Evolutionary conservation across 2,888 invertebrate species (phyloP).

Genomic region (Deladenus siricidicola): DNA sequence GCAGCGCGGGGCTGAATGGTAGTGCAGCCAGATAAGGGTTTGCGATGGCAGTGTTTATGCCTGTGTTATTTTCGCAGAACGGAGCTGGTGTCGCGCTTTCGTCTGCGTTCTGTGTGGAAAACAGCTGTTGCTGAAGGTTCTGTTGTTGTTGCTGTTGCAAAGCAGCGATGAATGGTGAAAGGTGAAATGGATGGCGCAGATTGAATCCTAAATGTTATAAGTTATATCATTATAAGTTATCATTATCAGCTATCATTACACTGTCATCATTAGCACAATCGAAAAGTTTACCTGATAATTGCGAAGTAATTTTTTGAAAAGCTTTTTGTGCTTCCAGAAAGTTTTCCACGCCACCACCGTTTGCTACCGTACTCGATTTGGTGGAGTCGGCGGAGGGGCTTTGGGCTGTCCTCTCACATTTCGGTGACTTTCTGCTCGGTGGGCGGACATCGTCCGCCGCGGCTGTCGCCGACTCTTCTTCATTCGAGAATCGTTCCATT

Average conservation of each 20-base stretch:
- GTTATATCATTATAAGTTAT: neutral
- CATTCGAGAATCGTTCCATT: too few species aligned
- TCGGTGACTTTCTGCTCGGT: neutral
- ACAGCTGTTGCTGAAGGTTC: constrained; percentile 13
- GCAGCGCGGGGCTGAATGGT: neutral
- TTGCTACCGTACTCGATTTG: neutral
- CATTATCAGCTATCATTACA: too few species aligned
- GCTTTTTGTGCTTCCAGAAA: constrained; percentile 41
- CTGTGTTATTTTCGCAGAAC: neutral
- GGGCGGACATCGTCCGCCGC: neutral
- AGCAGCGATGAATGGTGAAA: constrained; percentile 37
- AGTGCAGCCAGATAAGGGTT: neutral
- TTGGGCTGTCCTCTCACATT: neutral
- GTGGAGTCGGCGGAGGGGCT: neutral
- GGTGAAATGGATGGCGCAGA: constrained; percentile 31
- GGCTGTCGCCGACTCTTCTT: neutral
- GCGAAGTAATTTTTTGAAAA: constrained; percentile 35
- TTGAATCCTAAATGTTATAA: constrained; percentile 12
- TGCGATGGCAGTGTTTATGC: too few species aligned
- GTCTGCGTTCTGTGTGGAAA: neutral
- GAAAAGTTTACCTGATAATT: constrained; percentile 12
- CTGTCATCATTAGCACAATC: too few species aligned
- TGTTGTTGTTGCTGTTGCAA: constrained; percentile 29
- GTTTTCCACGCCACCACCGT: constrained; percentile 7
- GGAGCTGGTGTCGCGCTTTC: neutral